phyloP scores from a whole-genome alignment of 1,140 invertebrate genomes.

The Bacillus rossius region DNA sequence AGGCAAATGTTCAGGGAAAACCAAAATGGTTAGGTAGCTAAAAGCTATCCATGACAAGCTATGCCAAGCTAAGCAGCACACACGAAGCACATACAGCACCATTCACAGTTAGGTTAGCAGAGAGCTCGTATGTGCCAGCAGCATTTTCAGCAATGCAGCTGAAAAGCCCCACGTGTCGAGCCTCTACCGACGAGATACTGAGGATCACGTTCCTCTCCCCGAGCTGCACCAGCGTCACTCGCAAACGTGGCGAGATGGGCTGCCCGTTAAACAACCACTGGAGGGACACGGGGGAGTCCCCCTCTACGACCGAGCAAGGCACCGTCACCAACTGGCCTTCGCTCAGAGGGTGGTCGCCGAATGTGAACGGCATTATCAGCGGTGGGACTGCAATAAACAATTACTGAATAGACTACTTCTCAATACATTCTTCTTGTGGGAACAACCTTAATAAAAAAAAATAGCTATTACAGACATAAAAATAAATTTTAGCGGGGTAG shows the following conservation, averaged over 20 bases:
- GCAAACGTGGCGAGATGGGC: conserved; percentile 47
- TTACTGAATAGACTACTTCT: conserved; percentile 5
- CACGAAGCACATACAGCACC: conserved; percentile 23
- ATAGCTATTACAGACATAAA: too few species aligned
- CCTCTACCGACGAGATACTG: conserved; percentile 65
- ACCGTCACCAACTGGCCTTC: conserved; percentile 47
- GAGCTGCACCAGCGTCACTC: conserved; percentile 26
- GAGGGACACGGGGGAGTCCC: conserved; percentile 52
- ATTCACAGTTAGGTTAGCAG: conserved; percentile 34
- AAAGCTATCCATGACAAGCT: conserved; percentile 26
- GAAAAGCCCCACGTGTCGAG: conserved; percentile 70
- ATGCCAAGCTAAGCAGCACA: conserved; percentile 24
- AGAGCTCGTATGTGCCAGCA: conserved; percentile 50
- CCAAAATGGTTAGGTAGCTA: neutral
- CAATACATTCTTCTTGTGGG: neutral
- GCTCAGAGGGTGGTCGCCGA: conserved; percentile 48
- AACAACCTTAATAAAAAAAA: too few species aligned
- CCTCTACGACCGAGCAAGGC: conserved; percentile 46
- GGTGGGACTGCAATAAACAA: conserved; percentile 49
- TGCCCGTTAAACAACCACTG: conserved; percentile 55
- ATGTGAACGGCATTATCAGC: conserved; percentile 53
- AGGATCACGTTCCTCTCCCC: conserved; percentile 46
- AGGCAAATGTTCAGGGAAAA: neutral
- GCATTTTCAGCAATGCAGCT: conserved; percentile 71
- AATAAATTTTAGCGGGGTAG: too few species aligned